Evolutionary conservation across 2,888 invertebrate species (phyloP).

Genomic region (Athetis lepigone): DNA sequence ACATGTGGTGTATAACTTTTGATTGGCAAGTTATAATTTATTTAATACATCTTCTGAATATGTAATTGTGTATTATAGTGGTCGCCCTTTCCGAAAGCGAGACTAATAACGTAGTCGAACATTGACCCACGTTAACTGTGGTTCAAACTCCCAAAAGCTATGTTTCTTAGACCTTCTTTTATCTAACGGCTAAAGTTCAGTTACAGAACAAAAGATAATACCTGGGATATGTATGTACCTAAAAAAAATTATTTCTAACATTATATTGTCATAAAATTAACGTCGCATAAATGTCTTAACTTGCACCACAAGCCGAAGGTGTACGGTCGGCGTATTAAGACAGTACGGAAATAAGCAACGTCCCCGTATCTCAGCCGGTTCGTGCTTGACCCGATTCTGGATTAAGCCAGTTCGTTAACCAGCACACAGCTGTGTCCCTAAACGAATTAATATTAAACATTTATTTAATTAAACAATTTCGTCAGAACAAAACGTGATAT

Average conservation of each 20-base stretch:
- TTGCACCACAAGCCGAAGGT: conserved; percentile 50
- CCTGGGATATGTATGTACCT: too few relatives aligned
- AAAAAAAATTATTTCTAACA: neutral
- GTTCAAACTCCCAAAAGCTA: too few relatives aligned
- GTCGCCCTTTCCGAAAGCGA: too few relatives aligned
- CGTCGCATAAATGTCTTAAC: neutral
- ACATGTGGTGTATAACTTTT: too few relatives aligned
- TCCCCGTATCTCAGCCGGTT: conserved; percentile 51
- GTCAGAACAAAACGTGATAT: conserved; percentile 29
- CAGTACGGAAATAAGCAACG: conserved; percentile 63
- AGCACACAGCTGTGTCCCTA: conserved; percentile 56
- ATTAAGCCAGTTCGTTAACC: conserved; percentile 62
- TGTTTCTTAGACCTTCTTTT: too few relatives aligned
- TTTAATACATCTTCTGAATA: too few relatives aligned
- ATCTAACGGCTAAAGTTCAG: too few relatives aligned
- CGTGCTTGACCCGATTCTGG: conserved; percentile 62
- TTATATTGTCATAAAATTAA: neutral
- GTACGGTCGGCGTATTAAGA: conserved; percentile 52
- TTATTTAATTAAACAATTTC: conserved; percentile 56
- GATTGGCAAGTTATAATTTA: too few relatives aligned
- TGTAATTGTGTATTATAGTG: too few relatives aligned
- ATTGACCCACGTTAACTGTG: too few relatives aligned
- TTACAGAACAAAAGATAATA: too few relatives aligned
- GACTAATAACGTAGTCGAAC: too few relatives aligned
- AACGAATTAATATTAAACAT: conserved; percentile 56